Percentiles rank a stretch among this genome's conserved stretches.
These are phyloP conservation scores for Acanthosepion pharaonis DNA, from an alignment of 2,888 invertebrate species.

Conservation along the genomic window DNA sequence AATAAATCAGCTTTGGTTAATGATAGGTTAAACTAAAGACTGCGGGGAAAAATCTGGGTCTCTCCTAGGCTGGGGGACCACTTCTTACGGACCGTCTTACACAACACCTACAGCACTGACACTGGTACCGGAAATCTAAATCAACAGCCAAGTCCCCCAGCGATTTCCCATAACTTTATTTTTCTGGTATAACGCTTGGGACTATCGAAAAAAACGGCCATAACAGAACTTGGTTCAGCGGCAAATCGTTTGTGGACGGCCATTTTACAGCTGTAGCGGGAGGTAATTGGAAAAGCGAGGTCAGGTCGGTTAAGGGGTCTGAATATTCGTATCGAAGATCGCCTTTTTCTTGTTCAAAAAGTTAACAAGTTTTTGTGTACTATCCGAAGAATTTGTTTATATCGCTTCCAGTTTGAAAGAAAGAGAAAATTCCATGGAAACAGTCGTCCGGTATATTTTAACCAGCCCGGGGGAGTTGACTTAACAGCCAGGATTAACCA, in stretches of 20 bases:
- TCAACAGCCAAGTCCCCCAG: not conserved
- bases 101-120: not conserved
- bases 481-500: slow-evolving; percentile 45
- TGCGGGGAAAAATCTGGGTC: slow-evolving; percentile 24
- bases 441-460: slow-evolving; percentile 34
- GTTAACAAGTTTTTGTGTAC: slow-evolving; percentile 35
- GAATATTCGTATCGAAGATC: not conserved
- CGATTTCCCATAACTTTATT: slow-evolving; percentile 43
- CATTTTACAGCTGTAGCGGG: slow-evolving; percentile 40
- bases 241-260: slow-evolving; percentile 39
- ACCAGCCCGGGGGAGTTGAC: slow-evolving; percentile 13
- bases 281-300: slow-evolving; percentile 40
- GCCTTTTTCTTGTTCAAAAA: not conserved
- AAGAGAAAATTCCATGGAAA: not conserved
- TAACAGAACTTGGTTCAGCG: slow-evolving; percentile 43
- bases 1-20: slow-evolving; percentile 48
- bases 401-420: not conserved
- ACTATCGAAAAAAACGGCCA: slow-evolving; percentile 25
- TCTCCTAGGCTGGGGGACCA: slow-evolving; percentile 33
- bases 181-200: slow-evolving; percentile 24
- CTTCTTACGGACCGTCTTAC: not conserved
- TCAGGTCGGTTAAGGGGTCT: not conserved
- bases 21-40: slow-evolving; percentile 47
- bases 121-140: not conserved
- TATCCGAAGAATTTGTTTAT: not conserved